phyloP scores from a whole-genome alignment of 2,888 invertebrate genomes.

The Poecilus cupreus region DNA sequence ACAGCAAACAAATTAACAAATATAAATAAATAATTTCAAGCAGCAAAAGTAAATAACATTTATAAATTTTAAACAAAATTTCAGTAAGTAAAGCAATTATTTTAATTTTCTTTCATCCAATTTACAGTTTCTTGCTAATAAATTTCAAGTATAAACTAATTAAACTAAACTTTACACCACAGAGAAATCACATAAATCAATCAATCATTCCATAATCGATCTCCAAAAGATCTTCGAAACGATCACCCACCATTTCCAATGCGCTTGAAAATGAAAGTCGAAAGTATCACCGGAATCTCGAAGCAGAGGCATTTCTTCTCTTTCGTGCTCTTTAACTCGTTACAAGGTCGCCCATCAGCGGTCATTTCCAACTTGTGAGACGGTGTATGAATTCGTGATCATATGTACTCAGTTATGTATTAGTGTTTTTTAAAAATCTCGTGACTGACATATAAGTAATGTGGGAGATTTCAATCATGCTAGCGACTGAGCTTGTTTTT shows the following conservation, averaged over 20 bases:
- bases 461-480: too few relatives aligned
- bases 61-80: too few relatives aligned
- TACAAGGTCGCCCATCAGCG: slow-evolving; percentile 24
- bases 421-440: slow-evolving; percentile 4
- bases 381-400: background rate
- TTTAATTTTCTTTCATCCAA: background rate
- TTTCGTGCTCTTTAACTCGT: background rate
- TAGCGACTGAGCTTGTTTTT: too few relatives aligned
- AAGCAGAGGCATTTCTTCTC: slow-evolving; percentile 39
- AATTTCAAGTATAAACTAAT: background rate
- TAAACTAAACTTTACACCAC: background rate
- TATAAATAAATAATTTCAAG: too few relatives aligned
- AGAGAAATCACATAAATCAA: background rate
- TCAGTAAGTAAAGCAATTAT: too few relatives aligned
- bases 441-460: background rate
- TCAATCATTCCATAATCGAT: background rate
- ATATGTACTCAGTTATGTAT: background rate
- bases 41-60: too few relatives aligned
- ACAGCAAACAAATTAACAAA: too few relatives aligned
- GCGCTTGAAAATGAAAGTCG: slow-evolving; percentile 46
- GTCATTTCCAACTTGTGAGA: background rate
- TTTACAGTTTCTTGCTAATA: background rate
- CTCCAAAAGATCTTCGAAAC: background rate
- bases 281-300: slow-evolving; percentile 31
- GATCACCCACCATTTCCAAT: background rate